A percentile compares a stretch with the other conserved stretches of the same genome.
Conservation (phyloP, 2,797 vertebrate species). For the Carcharodon carcharias region DNA sequence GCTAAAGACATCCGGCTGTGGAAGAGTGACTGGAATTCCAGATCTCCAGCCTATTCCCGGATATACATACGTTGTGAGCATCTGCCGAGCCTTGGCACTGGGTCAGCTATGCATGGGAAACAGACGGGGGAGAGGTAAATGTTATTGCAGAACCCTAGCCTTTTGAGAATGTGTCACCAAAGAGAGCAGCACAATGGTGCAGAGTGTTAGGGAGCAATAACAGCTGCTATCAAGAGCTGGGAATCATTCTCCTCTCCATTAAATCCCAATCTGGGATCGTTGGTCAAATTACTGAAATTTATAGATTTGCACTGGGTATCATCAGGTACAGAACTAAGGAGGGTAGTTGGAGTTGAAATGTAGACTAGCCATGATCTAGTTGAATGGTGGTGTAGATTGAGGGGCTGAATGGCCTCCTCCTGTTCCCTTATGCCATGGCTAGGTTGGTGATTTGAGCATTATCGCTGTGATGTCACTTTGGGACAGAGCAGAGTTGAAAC, state of each 20-base stretch:
- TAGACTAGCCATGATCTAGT: neutral
- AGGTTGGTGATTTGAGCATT: neutral
- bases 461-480: neutral
- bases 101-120: neutral
- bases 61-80: neutral
- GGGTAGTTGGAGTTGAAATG: neutral
- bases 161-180: neutral
- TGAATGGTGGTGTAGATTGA: neutral
- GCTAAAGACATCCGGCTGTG: slow-evolving; percentile 5
- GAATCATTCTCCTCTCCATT: neutral
- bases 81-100: neutral
- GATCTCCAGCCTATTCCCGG: neutral
- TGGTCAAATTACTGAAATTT: neutral
- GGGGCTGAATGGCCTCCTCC: neutral
- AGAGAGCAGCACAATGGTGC: neutral
- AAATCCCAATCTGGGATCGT: neutral
- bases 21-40: neutral
- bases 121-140: neutral
- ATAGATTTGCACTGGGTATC: neutral
- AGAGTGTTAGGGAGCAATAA: neutral
- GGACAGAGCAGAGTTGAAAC: neutral
- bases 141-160: neutral
- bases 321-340: neutral
- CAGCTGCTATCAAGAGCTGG: neutral
- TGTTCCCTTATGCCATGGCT: neutral